A percentile compares a stretch with the other conserved stretches of the same genome.
phyloP scores from a whole-genome alignment of 2,797 vertebrate genomes.

The Calcarius lapponicus region DNA sequence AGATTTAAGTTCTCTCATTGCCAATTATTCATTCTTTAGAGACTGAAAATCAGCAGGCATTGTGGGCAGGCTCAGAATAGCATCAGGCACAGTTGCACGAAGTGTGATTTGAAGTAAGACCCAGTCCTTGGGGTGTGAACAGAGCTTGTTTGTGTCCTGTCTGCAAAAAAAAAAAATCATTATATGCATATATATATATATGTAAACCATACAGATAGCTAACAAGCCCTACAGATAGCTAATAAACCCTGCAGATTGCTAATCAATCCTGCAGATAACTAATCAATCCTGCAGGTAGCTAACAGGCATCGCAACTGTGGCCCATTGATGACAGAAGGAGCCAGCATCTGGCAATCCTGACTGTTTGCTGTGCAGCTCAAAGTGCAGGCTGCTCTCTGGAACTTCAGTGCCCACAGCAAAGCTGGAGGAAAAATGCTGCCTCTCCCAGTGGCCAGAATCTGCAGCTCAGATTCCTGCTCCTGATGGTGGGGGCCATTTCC shows the following conservation, averaged over 20 bases:
- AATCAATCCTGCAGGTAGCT: background rate
- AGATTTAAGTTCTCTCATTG: background rate
- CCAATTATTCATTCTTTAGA: background rate
- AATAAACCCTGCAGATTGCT: background rate
- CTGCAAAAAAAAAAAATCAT: background rate
- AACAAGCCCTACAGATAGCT: background rate
- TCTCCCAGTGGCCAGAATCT: background rate
- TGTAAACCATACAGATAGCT: background rate
- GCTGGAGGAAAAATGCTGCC: background rate
- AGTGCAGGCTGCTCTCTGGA: background rate
- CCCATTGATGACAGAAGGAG: background rate
- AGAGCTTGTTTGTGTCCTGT: background rate
- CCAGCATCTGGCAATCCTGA: background rate
- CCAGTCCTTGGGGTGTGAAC: background rate
- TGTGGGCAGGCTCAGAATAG: background rate
- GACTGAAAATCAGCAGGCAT: background rate
- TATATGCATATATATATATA: too few species aligned
- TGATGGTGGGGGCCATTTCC: fast-evolving
- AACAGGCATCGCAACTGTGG: background rate
- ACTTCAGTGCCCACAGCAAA: background rate
- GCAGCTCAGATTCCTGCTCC: background rate
- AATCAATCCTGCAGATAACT: background rate
- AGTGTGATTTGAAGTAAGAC: background rate
- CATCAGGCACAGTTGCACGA: background rate
- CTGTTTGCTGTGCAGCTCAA: background rate